phyloP scores from a whole-genome alignment of 2,113 vertebrate genomes.

The Microcebus tavaratra region DNA sequence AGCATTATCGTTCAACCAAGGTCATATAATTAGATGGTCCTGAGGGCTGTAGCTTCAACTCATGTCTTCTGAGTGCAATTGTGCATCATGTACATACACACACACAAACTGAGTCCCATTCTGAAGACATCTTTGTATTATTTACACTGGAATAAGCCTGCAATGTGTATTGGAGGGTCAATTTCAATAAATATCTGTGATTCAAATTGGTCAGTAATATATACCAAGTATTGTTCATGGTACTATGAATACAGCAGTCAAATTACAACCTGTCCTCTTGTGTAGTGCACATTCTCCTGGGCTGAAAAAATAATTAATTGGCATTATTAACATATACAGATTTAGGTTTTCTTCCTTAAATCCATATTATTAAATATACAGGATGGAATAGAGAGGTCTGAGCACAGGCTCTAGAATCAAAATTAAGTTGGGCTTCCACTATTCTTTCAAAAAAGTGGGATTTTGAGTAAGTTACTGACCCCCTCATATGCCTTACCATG shows the following conservation, averaged over 20 bases:
- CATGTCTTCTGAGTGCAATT: background rate
- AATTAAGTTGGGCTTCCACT: background rate
- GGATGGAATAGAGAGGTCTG: background rate
- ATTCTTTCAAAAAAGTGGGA: background rate
- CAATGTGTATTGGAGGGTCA: background rate
- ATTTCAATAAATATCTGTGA: background rate
- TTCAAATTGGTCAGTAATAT: background rate
- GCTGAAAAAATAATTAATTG: background rate
- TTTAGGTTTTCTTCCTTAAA: background rate
- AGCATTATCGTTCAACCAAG: background rate
- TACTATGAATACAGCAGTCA: background rate
- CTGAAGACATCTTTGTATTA: background rate
- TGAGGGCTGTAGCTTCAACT: background rate
- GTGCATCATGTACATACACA: background rate
- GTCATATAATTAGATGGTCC: background rate
- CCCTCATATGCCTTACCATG: background rate
- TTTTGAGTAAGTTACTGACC: background rate
- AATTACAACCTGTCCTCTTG: background rate
- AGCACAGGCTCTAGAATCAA: background rate
- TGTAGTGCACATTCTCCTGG: background rate
- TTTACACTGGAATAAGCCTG: background rate
- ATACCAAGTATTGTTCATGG: background rate
- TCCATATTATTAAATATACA: background rate
- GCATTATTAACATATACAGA: background rate
- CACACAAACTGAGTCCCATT: background rate